These are phyloP conservation scores for Mythimna ferrago DNA, from an alignment of 2,888 invertebrate genomes.

Conservation along the genomic window DNA sequence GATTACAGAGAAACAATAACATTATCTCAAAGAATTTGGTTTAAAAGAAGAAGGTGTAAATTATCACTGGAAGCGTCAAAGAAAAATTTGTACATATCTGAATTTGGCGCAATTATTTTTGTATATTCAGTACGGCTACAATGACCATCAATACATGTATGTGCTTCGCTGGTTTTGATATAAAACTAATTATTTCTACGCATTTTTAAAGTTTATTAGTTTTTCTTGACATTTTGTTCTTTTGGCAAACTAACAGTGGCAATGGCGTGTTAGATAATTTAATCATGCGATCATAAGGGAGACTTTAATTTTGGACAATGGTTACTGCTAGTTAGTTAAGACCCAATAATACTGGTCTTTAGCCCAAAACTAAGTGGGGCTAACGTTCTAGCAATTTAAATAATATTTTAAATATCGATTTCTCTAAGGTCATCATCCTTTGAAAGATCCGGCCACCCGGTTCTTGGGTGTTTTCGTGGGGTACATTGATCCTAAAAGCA, in stretches of 20 bases:
- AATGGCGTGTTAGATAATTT: slow-evolving; percentile 6
- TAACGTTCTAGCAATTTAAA: neutral
- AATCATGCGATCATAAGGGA: neutral
- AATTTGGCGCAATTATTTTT: slow-evolving; percentile 24
- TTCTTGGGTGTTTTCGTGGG: slow-evolving; percentile 13
- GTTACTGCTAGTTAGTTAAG: no score
- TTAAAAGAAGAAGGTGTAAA: neutral
- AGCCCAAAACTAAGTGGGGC: neutral
- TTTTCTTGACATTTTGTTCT: slow-evolving; percentile 1
- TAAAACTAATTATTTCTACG: slow-evolving; percentile 18
- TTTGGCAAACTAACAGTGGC: neutral
- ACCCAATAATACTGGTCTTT: neutral
- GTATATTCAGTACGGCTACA: neutral
- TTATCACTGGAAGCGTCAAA: slow-evolving; percentile 9
- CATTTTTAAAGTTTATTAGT: slow-evolving; percentile 1
- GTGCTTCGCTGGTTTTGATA: slow-evolving; percentile 18
- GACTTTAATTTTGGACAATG: neutral
- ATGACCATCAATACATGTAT: neutral
- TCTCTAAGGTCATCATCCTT: slow-evolving; percentile 35
- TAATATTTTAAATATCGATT: no score
- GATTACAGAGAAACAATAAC: slow-evolving; percentile 47
- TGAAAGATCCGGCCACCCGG: slow-evolving; percentile 8
- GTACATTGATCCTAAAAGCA: slow-evolving; percentile 36
- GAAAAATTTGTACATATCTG: neutral
- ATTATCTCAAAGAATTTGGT: slow-evolving; percentile 31